A percentile compares a stretch with the other conserved stretches of the same genome.
Conservation (phyloP, 2,113 vertebrate species). For the Myrmecobius fasciatus region DNA sequence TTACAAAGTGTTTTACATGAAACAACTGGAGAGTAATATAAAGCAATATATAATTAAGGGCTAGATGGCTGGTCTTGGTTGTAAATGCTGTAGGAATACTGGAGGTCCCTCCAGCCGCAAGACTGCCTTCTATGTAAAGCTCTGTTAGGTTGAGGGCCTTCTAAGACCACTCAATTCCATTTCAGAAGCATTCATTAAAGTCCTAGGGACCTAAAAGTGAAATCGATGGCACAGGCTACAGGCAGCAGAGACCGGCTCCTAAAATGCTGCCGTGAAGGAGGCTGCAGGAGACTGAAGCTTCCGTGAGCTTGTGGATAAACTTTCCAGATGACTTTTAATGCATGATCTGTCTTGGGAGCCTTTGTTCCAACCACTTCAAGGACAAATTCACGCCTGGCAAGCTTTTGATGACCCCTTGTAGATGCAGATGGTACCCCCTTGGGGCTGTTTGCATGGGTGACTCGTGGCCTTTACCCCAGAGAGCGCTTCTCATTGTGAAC, state of each 20-base stretch:
- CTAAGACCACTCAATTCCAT: neutral
- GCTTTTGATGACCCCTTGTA: constrained; percentile 46
- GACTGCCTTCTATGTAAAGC: neutral
- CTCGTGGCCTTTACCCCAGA: constrained; percentile 61
- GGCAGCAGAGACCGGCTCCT: neutral
- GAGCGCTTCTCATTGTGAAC: constrained; percentile 59
- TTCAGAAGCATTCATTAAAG: neutral
- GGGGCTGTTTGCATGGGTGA: constrained; percentile 9
- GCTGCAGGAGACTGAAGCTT: neutral
- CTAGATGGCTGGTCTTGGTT: accelerated
- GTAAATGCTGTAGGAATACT: neutral
- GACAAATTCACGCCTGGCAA: constrained; percentile 56
- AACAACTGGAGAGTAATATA: neutral
- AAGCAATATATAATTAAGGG: accelerated
- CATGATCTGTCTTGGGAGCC: constrained; percentile 27
- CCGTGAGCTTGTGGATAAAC: neutral
- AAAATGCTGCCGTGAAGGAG: neutral
- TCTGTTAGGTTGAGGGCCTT: too few species aligned
- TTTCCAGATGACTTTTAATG: constrained; percentile 14
- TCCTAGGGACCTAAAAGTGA: neutral
- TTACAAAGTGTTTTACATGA: neutral
- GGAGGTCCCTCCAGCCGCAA: neutral
- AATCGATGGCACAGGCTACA: neutral
- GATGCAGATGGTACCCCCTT: constrained; percentile 24
- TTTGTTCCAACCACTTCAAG: constrained; percentile 56